Conservation (phyloP, 2,888 invertebrate species). For the Caenorhabditis japonica region DNA sequence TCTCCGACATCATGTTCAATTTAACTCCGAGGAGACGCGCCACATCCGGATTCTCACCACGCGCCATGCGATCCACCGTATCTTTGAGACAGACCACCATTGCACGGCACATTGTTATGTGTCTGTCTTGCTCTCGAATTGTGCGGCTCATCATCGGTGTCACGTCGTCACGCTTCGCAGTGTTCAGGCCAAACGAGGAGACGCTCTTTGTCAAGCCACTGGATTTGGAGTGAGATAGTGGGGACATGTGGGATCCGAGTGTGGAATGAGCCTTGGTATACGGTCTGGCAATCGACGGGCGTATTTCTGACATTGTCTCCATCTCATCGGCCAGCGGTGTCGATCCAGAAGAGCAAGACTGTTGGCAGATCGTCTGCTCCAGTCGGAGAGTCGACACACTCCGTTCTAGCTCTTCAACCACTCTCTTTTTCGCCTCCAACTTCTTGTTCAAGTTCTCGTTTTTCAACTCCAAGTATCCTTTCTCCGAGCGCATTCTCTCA, state of each 20-base stretch:
- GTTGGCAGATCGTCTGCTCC: constrained; percentile 60
- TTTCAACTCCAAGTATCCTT: constrained; percentile 58
- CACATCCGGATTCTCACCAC: constrained; percentile 51
- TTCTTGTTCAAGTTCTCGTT: constrained; percentile 59
- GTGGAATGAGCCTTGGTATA: constrained; percentile 59
- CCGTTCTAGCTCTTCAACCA: constrained; percentile 54
- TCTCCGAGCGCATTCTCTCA: constrained; percentile 52
- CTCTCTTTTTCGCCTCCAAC: constrained; percentile 58
- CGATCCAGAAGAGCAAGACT: constrained; percentile 67
- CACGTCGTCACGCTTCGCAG: constrained; percentile 51
- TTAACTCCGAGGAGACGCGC: constrained; percentile 43
- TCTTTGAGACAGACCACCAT: constrained; percentile 53
- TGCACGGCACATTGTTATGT: constrained; percentile 47
- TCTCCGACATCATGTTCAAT: constrained; percentile 58
- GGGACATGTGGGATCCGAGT: constrained; percentile 38
- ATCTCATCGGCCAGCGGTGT: constrained; percentile 64
- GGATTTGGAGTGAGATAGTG: constrained; percentile 49
- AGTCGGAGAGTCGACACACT: constrained; percentile 53
- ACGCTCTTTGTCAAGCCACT: constrained; percentile 57
- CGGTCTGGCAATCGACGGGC: constrained; percentile 41
- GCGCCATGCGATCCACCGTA: constrained; percentile 44
- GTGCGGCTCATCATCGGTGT: constrained; percentile 59
- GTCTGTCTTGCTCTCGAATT: constrained; percentile 47
- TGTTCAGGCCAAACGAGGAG: constrained; percentile 58
- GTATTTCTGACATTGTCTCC: constrained; percentile 55